Evolutionary conservation across 2,113 vertebrate genomes (phyloP).

Genomic region (Pyxicephalus adspersus): DNA sequence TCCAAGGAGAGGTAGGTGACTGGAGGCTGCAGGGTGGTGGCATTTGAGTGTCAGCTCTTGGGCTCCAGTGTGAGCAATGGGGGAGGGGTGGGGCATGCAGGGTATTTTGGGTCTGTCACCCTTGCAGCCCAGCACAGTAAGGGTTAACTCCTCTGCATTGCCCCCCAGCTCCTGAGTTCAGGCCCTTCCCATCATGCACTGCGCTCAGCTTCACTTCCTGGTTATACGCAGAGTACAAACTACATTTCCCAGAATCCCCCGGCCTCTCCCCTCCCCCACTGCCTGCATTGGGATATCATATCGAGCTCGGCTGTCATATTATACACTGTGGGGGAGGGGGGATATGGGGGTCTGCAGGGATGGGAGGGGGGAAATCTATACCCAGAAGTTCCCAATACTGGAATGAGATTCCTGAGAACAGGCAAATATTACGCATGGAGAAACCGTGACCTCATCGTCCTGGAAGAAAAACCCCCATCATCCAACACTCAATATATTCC

Average conservation of each 20-base stretch:
- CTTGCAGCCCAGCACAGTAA: not conserved
- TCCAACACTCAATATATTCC: too few relatives aligned
- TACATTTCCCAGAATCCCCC: slow-evolving; percentile 24
- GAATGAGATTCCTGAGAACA: too few relatives aligned
- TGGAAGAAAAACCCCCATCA: too few relatives aligned
- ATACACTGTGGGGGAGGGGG: not conserved
- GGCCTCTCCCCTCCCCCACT: not conserved
- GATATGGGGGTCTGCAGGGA: too few relatives aligned
- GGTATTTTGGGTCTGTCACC: not conserved
- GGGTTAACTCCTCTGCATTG: slow-evolving; percentile 17
- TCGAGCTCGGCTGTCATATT: too few relatives aligned
- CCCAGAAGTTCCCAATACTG: too few relatives aligned
- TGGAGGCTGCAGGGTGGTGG: not conserved
- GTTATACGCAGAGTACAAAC: slow-evolving; percentile 23
- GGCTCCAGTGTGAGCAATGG: not conserved
- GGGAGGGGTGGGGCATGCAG: not conserved
- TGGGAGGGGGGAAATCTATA: too few relatives aligned
- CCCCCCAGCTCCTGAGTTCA: not conserved
- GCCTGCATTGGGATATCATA: too few relatives aligned
- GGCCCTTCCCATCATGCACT: slow-evolving; percentile 35
- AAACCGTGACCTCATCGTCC: too few relatives aligned
- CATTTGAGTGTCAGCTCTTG: not conserved
- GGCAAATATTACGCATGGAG: too few relatives aligned
- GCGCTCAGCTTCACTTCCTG: slow-evolving; percentile 14
- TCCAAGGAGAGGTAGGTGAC: too few relatives aligned